Conservation (phyloP, 1,140 invertebrate genomes). For the Drosophila lacteicornis region DNA sequence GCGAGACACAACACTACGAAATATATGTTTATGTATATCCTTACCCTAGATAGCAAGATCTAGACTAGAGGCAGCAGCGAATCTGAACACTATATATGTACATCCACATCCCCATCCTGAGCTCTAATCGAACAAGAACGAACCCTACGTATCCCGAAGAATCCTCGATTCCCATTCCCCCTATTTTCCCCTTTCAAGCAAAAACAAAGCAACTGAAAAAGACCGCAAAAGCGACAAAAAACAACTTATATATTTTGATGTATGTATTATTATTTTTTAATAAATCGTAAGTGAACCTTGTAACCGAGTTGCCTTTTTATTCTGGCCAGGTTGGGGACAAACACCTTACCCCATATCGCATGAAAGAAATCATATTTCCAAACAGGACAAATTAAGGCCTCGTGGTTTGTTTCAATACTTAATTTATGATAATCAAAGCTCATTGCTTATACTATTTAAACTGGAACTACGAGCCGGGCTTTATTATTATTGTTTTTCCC, state of each 20-base stretch:
- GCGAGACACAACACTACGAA: constrained; percentile 6
- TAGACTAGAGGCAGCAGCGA: constrained; percentile 33
- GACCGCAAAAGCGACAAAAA: constrained; percentile 24
- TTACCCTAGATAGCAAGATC: constrained; percentile 38
- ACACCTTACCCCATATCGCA: not conserved
- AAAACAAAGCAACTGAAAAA: constrained; percentile 26
- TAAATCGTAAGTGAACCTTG: constrained; percentile 63
- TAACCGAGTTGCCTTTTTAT: constrained; percentile 21
- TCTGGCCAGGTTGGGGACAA: not conserved
- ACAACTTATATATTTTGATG: constrained; percentile 68
- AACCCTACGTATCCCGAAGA: not conserved
- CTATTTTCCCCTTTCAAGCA: not conserved
- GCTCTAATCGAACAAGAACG: constrained; percentile 20
- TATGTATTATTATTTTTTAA: constrained; percentile 75
- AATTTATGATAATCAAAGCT: not conserved
- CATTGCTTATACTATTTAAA: not conserved
- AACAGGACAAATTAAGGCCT: too few species aligned
- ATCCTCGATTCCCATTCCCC: not conserved
- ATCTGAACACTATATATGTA: constrained; percentile 25
- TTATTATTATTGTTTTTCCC: too few species aligned
- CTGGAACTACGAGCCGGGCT: too few species aligned
- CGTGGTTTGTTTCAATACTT: not conserved
- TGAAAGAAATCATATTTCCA: constrained; percentile 2
- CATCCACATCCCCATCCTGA: not conserved
- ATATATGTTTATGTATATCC: constrained; percentile 4